Evolutionary conservation across 2,797 vertebrate species (phyloP).

Genomic region (Lepilemur septentrionalis): DNA sequence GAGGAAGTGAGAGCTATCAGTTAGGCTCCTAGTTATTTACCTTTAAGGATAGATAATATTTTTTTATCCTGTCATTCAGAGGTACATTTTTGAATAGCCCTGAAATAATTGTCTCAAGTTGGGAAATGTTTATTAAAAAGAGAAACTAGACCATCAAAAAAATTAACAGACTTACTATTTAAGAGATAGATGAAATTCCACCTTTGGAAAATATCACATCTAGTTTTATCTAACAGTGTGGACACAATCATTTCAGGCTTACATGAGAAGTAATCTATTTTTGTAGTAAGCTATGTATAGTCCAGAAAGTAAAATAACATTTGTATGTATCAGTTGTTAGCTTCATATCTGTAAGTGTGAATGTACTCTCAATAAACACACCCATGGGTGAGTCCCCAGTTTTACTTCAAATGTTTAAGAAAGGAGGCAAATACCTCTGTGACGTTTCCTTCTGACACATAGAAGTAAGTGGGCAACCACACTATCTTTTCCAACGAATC

Average conservation of each 20-base stretch:
- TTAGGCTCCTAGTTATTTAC: not conserved
- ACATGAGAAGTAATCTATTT: constrained; percentile 40
- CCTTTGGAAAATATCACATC: not conserved
- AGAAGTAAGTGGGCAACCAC: constrained; percentile 38
- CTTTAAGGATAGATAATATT: not conserved
- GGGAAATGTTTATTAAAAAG: not conserved
- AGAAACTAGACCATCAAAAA: not conserved
- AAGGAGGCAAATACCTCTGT: constrained; percentile 42
- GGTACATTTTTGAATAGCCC: constrained; percentile 11
- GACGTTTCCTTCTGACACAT: constrained; percentile 39
- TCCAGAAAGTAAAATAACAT: constrained; percentile 31
- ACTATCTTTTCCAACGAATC: constrained; percentile 10
- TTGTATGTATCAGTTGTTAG: not conserved
- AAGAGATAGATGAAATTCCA: constrained; percentile 28
- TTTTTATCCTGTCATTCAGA: not conserved
- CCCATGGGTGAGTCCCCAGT: not conserved
- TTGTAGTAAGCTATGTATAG: not conserved
- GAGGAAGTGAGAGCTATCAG: not conserved
- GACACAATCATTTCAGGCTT: constrained; percentile 22
- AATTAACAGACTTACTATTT: constrained; percentile 14
- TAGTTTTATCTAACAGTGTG: constrained; percentile 31
- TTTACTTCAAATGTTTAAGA: constrained; percentile 62
- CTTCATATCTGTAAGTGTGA: not conserved
- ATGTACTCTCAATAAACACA: not conserved
- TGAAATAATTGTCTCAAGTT: constrained; percentile 38